Conservation (phyloP, 2,113 vertebrate genomes). For the Pelecanus crispus region DNA sequence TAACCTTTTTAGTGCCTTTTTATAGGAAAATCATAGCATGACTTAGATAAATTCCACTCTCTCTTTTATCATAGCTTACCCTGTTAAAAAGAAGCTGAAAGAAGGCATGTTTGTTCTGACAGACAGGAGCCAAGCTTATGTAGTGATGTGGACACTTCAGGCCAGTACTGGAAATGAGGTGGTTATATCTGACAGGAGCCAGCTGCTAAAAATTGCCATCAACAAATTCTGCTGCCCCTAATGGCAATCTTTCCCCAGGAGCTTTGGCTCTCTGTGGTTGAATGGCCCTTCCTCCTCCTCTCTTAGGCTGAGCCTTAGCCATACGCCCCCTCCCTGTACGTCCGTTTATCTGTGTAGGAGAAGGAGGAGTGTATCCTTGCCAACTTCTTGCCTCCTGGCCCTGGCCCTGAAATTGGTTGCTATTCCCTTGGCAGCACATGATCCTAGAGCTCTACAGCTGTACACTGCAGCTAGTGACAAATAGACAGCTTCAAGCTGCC, state of each 20-base stretch:
- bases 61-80: background rate
- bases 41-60: background rate
- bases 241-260: background rate
- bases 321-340: background rate
- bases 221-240: background rate
- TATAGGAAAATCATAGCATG: background rate
- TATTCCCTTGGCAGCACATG: background rate
- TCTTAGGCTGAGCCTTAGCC: background rate
- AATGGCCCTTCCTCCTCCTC: background rate
- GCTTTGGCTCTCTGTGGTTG: background rate
- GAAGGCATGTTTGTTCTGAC: background rate
- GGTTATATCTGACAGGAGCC: background rate
- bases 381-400: background rate
- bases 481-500: background rate
- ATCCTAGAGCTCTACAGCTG: slow-evolving; percentile 2
- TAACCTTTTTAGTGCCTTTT: background rate
- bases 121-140: background rate
- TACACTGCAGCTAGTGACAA: background rate
- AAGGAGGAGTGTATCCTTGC: background rate
- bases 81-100: background rate
- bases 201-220: background rate
- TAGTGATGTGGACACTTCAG: background rate
- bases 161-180: background rate
- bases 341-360: background rate
- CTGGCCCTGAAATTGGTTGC: background rate